phyloP scores from a whole-genome alignment of 2,888 invertebrate species.

The Cylloceria caligata region DNA sequence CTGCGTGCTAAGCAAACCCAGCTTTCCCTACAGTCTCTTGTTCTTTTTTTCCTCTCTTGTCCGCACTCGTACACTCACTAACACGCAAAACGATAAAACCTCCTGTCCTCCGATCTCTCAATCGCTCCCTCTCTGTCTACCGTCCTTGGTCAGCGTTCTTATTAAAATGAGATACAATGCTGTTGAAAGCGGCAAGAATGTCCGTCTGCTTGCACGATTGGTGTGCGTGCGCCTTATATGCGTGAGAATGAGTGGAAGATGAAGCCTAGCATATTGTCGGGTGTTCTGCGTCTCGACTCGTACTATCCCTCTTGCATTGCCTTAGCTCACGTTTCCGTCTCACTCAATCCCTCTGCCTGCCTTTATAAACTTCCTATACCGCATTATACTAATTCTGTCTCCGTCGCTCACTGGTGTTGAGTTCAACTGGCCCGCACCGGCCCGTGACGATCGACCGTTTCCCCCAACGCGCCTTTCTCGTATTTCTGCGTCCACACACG shows the following conservation, averaged over 20 bases:
- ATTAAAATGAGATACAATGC: slow-evolving; percentile 54
- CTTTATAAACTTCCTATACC: slow-evolving; percentile 1
- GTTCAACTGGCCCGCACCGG: slow-evolving; percentile 60
- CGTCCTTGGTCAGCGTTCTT: slow-evolving; percentile 44
- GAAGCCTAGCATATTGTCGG: slow-evolving; percentile 56
- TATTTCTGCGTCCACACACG: slow-evolving; percentile 31
- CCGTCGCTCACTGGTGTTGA: slow-evolving; percentile 50
- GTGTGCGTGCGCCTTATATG: neutral
- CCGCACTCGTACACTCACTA: neutral
- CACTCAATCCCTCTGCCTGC: slow-evolving; percentile 1
- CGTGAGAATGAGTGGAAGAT: slow-evolving; percentile 16
- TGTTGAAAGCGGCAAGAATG: slow-evolving; percentile 49
- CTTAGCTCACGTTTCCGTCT: slow-evolving; percentile 21
- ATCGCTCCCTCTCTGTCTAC: slow-evolving; percentile 14
- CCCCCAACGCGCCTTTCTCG: slow-evolving; percentile 13
- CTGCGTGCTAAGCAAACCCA: slow-evolving; percentile 4
- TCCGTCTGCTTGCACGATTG: slow-evolving; percentile 53
- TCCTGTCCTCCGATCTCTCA: slow-evolving; percentile 8
- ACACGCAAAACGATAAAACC: slow-evolving; percentile 22
- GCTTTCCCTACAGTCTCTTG: slow-evolving; percentile 30
- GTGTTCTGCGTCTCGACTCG: slow-evolving; percentile 65
- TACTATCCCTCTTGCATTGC: slow-evolving; percentile 58
- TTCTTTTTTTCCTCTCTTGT: neutral
- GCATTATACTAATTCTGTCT: slow-evolving; percentile 22
- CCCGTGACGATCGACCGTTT: slow-evolving; percentile 61